Evolutionary conservation across 2,113 vertebrate genomes (phyloP), one percentile per base, ranked within the genome.

Genomic region (Fulmarus glacialis): DNA sequence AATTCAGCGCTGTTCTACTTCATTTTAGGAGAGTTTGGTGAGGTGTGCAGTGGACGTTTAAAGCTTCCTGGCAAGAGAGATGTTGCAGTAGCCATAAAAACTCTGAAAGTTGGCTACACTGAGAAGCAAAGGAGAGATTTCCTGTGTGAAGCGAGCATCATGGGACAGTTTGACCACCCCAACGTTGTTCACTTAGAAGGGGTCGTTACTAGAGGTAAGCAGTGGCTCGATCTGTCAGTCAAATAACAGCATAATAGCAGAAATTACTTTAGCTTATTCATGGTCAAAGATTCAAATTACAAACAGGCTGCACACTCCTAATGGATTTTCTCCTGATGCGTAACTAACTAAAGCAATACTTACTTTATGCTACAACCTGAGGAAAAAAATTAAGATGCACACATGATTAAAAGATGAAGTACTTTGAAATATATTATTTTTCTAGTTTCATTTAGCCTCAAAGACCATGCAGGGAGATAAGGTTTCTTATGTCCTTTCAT

Each of bases 161-260:
- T 99, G 99, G 99, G 99, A 6, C 99, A 99, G 95, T 99, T 99
- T 82, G 99, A 99, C 97, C 99, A 99, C 91, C 99, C 99, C 43
- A 99, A 99, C 4, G 99, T 99, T 43, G 99, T 99, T 88, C 99
- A 99, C 87, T 98, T 99, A 90, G 99, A 99, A 97, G 99, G 99
- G 34, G 99, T 99, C 0, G 99, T 99, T 87, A 99, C 99, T 27
- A 98, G 99, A 98, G 99, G 99, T 99, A 98, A 98, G 92, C 56
- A 78, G 45, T 12, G 5, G 17, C 86, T 93, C 4, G 0, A 15
- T 80, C 40, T 87, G 64, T 96, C 74, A 91, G 47, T 97, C 90
- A 91, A 38, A 85, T 27, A 77, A 34, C 23, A 66, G 11, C 32
- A 30, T 19, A 22, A 70, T 53, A 11, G 53, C 58, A 82, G 72